Evolutionary conservation across 2,888 invertebrate genomes (phyloP).

Genomic region (Oxyscelio sp.): DNA sequence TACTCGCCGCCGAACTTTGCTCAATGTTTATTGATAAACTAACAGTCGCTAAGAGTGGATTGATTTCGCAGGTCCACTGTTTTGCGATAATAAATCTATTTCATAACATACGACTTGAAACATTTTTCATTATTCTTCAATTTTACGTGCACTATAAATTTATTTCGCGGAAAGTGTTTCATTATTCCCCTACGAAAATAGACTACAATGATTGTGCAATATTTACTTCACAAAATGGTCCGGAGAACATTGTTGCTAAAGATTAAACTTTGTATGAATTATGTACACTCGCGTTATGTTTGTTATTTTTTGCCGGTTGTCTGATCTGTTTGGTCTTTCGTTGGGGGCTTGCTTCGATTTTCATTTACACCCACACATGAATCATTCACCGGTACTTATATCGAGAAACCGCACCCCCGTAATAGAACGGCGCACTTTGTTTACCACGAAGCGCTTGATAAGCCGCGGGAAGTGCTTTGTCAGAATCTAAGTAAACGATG

Average conservation of each 20-base stretch:
- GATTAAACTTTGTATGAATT: too few relatives aligned
- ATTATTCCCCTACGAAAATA: too few relatives aligned
- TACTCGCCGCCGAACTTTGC: conserved; percentile 12
- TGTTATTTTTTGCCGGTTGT: neutral
- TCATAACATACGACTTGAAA: too few relatives aligned
- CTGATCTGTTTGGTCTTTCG: conserved; percentile 11
- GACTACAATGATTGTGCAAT: too few relatives aligned
- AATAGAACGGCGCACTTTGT: conserved; percentile 67
- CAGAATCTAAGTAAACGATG: conserved; percentile 77
- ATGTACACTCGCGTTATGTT: too few relatives aligned
- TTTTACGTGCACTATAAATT: too few relatives aligned
- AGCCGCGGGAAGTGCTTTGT: conserved; percentile 68
- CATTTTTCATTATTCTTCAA: too few relatives aligned
- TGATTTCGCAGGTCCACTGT: neutral
- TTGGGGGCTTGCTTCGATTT: conserved; percentile 38
- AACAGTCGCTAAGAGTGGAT: conserved; percentile 17
- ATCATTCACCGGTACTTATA: conserved; percentile 52
- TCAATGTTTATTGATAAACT: conserved; percentile 33
- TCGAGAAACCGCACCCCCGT: conserved; percentile 55
- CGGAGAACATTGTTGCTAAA: too few relatives aligned
- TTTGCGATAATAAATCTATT: conserved; percentile 9
- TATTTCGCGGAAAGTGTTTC: too few relatives aligned
- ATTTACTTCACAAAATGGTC: too few relatives aligned
- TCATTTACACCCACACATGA: conserved; percentile 52
- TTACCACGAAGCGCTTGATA: conserved; percentile 70